Evolutionary conservation across 2,888 invertebrate genomes (phyloP), one percentile per base, ranked within the genome.

Genomic region (Drosophila tripunctata): DNA sequence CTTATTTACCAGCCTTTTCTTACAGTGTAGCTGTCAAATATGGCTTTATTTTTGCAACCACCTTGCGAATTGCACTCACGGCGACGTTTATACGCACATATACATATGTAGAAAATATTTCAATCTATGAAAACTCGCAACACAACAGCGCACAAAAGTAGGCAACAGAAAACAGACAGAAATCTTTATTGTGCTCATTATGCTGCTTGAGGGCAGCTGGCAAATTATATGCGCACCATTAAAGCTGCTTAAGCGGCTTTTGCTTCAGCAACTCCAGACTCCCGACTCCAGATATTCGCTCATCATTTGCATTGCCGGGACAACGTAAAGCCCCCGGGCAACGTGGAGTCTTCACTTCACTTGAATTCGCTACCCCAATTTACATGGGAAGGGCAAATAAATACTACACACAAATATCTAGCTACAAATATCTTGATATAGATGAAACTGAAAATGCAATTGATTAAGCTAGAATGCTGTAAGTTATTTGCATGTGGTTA

Each of bases 241-340:
- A 86, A 88, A 83, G 81, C 81, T 57, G 75, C 71, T 77, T 77
- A 70, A 66, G 67, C 68, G 67, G n/a, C n/a, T n/a, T n/a, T n/a
- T n/a, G n/a, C n/a, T n/a, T n/a, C n/a, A n/a, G n/a, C n/a, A n/a
- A n/a, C n/a, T n/a, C n/a, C n/a, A n/a, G n/a, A n/a, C n/a, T n/a
- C n/a, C n/a, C n/a, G n/a, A n/a, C n/a, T n/a, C n/a, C n/a, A 27
- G 10, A 10, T 27, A 27, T 10, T 10, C 10, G 3, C 24, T 58
- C 61, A 38, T 19, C 43, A 57, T 75, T 72, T 70, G 64, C 76
- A 72, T 75, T 75, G 38, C 71, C 58, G 14, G 36, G 58, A 47
- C 44, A 75, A 71, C 58, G n/a, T 17, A 30, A 19, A 27, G 50
- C 70, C 63, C n/a, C 43, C 27, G 35, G 70, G 70, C 63, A 41